These are phyloP conservation scores for Zoanthus gigantus DNA, from an alignment of 92 coral and sea anemone genomes.

Conservation along the genomic window DNA sequence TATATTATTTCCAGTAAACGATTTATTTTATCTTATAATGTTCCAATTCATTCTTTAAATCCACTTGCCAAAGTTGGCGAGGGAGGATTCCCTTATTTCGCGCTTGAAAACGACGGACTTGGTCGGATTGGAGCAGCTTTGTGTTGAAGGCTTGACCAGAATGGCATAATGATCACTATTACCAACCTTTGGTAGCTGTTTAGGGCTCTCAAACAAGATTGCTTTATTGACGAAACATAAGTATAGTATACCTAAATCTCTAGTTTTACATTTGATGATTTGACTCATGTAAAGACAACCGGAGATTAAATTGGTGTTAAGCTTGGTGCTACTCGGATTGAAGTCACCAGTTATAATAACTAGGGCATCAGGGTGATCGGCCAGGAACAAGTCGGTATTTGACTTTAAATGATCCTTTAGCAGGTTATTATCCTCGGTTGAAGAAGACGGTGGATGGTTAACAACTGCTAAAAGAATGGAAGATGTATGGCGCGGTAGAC, in stretches of 20 bases:
- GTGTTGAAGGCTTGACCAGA: neutral
- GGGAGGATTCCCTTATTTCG: too few relatives aligned
- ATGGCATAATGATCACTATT: conserved; percentile 62
- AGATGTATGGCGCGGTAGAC: too few relatives aligned
- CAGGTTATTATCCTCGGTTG: too few relatives aligned
- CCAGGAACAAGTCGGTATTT: too few relatives aligned
- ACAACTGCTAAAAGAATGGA: neutral
- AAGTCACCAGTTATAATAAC: neutral
- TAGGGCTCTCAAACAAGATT: conserved; percentile 21
- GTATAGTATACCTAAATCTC: conserved; percentile 56
- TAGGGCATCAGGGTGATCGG: too few relatives aligned
- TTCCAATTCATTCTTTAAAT: too few relatives aligned
- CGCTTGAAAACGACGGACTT: too few relatives aligned
- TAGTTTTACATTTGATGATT: conserved; percentile 52
- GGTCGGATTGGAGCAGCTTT: too few relatives aligned
- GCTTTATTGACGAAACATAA: conserved; percentile 50
- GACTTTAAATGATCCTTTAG: too few relatives aligned
- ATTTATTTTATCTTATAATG: too few relatives aligned
- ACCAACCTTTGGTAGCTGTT: conserved; percentile 60
- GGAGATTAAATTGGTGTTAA: conserved; percentile 5
- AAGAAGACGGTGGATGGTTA: neutral
- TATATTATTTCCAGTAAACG: too few relatives aligned
- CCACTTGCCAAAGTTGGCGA: too few relatives aligned
- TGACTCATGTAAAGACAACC: conserved; percentile 46
- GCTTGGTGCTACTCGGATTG: conserved; percentile 23